A percentile compares a stretch with the other conserved stretches of the same genome.
These are phyloP conservation scores for Danio albolineatus DNA, from an alignment of 2,797 vertebrate genomes.

Conservation along the genomic window DNA sequence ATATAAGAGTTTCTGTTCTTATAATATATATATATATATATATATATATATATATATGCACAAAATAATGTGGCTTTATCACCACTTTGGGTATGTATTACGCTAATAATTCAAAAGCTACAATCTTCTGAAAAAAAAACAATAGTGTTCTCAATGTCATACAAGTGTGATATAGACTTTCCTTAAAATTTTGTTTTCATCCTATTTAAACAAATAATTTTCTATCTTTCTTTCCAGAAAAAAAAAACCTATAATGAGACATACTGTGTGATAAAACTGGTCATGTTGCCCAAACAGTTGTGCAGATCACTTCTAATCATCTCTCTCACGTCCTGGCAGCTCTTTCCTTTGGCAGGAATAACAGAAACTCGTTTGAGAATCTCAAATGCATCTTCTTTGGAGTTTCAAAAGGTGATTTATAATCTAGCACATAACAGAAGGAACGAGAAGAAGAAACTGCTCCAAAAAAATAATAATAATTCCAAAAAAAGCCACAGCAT, in stretches of 20 bases:
- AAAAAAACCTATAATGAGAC: background rate
- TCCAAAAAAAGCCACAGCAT: constrained; percentile 44
- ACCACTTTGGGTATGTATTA: too few relatives aligned
- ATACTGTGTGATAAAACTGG: background rate
- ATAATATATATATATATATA: too few relatives aligned
- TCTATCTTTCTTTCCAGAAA: background rate
- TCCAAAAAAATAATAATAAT: constrained; percentile 35
- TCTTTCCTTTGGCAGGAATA: background rate
- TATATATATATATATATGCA: too few relatives aligned
- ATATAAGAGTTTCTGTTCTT: too few relatives aligned
- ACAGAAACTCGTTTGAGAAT: constrained; percentile 53
- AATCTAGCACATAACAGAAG: constrained; percentile 55
- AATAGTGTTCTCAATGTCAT: too few relatives aligned
- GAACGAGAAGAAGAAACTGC: background rate
- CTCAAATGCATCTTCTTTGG: constrained; percentile 49
- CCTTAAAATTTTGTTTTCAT: too few relatives aligned
- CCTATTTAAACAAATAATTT: background rate
- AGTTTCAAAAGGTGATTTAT: constrained; percentile 55
- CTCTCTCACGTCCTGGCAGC: background rate
- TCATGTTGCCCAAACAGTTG: background rate
- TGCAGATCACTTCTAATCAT: background rate
- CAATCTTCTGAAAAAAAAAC: too few relatives aligned
- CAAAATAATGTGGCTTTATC: too few relatives aligned
- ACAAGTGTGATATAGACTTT: too few relatives aligned
- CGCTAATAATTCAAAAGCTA: too few relatives aligned